phyloP scores from a whole-genome alignment of 2,113 vertebrate genomes.

The Spermophilus dauricus region DNA sequence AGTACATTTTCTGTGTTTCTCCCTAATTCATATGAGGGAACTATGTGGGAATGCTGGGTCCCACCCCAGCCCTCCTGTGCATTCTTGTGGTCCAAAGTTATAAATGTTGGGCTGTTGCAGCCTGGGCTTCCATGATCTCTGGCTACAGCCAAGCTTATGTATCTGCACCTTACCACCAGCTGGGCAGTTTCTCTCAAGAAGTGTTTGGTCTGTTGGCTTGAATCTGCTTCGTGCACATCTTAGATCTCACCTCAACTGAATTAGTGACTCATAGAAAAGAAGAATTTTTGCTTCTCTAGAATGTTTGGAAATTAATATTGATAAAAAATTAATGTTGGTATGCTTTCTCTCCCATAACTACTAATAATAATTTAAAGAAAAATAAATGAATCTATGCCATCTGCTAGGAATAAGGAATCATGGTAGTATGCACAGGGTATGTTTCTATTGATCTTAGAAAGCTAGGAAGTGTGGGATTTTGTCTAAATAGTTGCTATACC shows the following conservation, averaged over 20 bases:
- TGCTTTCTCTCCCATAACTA: background rate
- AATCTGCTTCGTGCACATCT: background rate
- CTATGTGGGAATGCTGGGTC: rapidly evolving
- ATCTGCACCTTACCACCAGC: no score
- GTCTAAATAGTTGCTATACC: background rate
- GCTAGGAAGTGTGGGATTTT: background rate
- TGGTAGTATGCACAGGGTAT: background rate
- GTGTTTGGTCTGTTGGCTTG: background rate
- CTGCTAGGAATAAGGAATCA: background rate
- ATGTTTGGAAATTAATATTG: background rate
- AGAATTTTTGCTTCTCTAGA: background rate
- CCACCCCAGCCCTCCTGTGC: background rate
- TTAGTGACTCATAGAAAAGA: background rate
- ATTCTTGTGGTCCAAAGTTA: background rate
- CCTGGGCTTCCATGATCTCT: rapidly evolving
- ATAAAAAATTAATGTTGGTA: no score
- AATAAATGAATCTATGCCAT: background rate
- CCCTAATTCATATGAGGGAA: background rate
- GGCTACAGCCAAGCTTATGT: rapidly evolving
- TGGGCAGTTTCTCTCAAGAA: background rate
- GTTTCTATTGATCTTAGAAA: background rate
- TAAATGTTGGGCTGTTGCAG: rapidly evolving
- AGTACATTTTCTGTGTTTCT: background rate
- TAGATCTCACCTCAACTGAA: background rate
- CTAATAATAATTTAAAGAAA: background rate